Base-by-base conservation (phyloP, 2,113 vertebrate genomes). In the Glaucomys volans region DNA sequence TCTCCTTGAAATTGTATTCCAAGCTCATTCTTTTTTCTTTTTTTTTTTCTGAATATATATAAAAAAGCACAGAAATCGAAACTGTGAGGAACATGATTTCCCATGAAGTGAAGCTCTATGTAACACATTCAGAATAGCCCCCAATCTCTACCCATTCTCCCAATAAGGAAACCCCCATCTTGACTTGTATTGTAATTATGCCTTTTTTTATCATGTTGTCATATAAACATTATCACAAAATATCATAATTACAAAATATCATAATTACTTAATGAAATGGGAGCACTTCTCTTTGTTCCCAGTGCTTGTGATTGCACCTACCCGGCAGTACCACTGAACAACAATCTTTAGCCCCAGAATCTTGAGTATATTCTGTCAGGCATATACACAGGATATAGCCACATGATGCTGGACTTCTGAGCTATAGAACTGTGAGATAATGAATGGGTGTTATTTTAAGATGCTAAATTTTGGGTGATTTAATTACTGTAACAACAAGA, bases 151-250 rank as follows among this genome's bases (percentile, higher is more conserved):
- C 8, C 11, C 8, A 1, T 30, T 5, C 4, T 35, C 30, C 8
- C n/a, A 75, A 30, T 37, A 64, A 91, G n/a, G 67, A 96, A 91
- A 54, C 35, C 9, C 69, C 20, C 14, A 4, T 80, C 42, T 47
- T 82, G 62, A 42, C 57, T 83, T 57, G 42, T 28, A 37, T 17
- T 80, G 1, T 66, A 75, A 30, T 40, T 40, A 62, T 52, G 87
- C 35, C 37, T 72, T 72, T 69, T 80, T 90, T 81, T 66, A 50
- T 67, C n/a, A n/a, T 76, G 92, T 91, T 54, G 40, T 86, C n/a
- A 64, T 42, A 80, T 44, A 90, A 72, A 67, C 8, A 66, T 91
- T 86, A 82, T 30, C 74, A 66, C 26, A 80, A 52, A 66, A 37
- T 87, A 83, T 40, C 32, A 82, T 54, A 62, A 52, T 84, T 64